Percentiles rank a stretch among this genome's conserved stretches.
phyloP scores from a whole-genome alignment of 2,888 invertebrate species.

The Electrophaes corylata region DNA sequence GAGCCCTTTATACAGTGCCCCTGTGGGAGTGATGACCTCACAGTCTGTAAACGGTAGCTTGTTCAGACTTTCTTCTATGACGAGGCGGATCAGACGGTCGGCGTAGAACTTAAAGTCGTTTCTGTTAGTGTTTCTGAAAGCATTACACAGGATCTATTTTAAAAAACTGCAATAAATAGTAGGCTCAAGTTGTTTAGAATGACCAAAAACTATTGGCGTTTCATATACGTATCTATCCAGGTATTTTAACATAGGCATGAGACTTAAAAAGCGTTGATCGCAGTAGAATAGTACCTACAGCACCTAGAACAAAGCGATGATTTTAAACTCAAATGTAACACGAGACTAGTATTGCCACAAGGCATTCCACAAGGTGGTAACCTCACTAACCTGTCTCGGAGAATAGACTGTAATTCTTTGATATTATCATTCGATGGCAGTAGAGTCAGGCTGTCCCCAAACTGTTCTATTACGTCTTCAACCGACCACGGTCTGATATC shows the following conservation, averaged over 20 bases:
- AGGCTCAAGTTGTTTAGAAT: no score
- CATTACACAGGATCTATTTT: background rate
- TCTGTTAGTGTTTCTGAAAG: constrained; percentile 92
- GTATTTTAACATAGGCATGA: no score
- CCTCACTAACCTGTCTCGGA: constrained; percentile 91
- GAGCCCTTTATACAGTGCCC: constrained; percentile 94
- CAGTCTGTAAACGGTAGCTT: constrained; percentile 97
- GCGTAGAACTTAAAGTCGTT: constrained; percentile 99
- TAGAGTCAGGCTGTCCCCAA: constrained; percentile 88
- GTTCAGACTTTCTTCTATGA: constrained; percentile 99
- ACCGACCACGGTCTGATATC: constrained; percentile 74
- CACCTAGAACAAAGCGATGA: background rate
- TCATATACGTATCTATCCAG: no score
- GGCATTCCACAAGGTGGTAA: constrained; percentile 43
- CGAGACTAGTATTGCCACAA: constrained; percentile 20
- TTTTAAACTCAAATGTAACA: background rate
- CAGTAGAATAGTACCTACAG: background rate
- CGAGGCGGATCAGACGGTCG: constrained; percentile 97
- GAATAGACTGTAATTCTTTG: constrained; percentile 93
- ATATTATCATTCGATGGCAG: constrained; percentile 91
- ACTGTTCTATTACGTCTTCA: constrained; percentile 81
- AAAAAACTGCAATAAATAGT: no score
- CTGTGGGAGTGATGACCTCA: constrained; percentile 96
- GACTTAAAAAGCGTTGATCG: background rate
- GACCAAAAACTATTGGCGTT: no score